These are phyloP conservation scores for Albula goreensis DNA, from an alignment of 2,113 vertebrate species.

Conservation along the genomic window DNA sequence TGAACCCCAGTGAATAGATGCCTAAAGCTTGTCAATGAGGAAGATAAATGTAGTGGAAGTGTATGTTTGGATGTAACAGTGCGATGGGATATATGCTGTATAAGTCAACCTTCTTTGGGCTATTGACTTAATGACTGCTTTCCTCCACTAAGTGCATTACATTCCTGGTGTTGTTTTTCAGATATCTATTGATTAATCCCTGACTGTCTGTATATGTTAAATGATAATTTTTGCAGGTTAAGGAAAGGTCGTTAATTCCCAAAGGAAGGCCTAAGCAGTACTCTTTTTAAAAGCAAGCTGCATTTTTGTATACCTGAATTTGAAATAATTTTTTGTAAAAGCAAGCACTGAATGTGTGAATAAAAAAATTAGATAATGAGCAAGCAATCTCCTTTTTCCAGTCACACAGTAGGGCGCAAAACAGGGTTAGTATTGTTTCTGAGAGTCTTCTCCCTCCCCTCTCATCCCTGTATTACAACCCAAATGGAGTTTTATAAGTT, in stretches of 20 bases:
- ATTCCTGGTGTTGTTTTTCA: neutral
- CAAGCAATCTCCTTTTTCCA: conserved; percentile 9
- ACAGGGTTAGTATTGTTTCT: conserved; percentile 11
- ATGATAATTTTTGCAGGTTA: neutral
- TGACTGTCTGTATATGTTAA: neutral
- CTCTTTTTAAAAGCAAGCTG: neutral
- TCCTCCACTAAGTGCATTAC: neutral
- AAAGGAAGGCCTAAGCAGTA: neutral
- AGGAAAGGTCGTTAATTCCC: neutral
- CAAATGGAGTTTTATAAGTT: conserved; percentile 19
- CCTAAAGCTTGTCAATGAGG: neutral
- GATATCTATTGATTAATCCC: neutral
- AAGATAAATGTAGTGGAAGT: neutral
- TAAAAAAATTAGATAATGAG: conserved; percentile 29
- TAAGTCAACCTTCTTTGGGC: neutral
- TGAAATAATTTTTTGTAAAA: neutral
- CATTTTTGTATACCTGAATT: neutral
- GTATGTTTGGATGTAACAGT: neutral
- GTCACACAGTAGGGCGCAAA: conserved; percentile 25
- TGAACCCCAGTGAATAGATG: neutral
- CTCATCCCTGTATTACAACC: conserved; percentile 8
- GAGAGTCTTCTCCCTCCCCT: conserved; percentile 10
- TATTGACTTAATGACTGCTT: neutral
- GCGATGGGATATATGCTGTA: neutral
- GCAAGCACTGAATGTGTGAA: neutral